A percentile compares a stretch with the other conserved stretches of the same genome.
phyloP scores from a whole-genome alignment of 2,888 invertebrate genomes.

The Melieria crassipennis region DNA sequence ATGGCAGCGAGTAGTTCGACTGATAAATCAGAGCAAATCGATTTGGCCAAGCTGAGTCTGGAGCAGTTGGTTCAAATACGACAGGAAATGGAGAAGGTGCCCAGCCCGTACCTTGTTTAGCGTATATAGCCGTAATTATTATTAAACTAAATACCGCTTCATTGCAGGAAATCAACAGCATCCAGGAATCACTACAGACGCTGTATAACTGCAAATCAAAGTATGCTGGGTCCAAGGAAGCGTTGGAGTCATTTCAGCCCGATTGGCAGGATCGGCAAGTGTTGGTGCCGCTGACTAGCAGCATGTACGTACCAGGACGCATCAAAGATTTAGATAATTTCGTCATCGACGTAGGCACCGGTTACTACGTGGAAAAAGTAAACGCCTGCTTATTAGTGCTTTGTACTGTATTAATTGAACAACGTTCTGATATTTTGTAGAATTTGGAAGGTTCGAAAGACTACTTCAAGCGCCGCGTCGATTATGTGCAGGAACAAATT shows the following conservation, averaged over 20 bases:
- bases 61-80: slow-evolving; percentile 85
- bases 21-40: slow-evolving; percentile 79
- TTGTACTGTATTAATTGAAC: background rate
- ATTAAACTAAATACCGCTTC: background rate
- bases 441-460: slow-evolving; percentile 84
- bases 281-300: slow-evolving; percentile 93
- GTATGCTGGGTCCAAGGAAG: slow-evolving; percentile 88
- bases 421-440: slow-evolving; percentile 63
- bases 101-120: slow-evolving; percentile 23
- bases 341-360: slow-evolving; percentile 95
- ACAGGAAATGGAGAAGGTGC: slow-evolving; percentile 87
- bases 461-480: slow-evolving; percentile 91
- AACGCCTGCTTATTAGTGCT: background rate
- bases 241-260: slow-evolving; percentile 81
- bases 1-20: slow-evolving; percentile 48
- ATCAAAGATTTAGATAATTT: slow-evolving; percentile 86
- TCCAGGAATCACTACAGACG: slow-evolving; percentile 89
- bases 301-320: slow-evolving; percentile 96
- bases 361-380: slow-evolving; percentile 95
- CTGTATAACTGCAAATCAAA: slow-evolving; percentile 90
- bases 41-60: slow-evolving; percentile 81
- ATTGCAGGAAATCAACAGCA: slow-evolving; percentile 82
- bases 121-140: background rate
- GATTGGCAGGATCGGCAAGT: slow-evolving; percentile 84
- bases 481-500: slow-evolving; percentile 93